Evolutionary conservation across 2,113 vertebrate species (phyloP), one percentile per base, ranked within the genome.

Genomic region (Chunga burmeisteri): DNA sequence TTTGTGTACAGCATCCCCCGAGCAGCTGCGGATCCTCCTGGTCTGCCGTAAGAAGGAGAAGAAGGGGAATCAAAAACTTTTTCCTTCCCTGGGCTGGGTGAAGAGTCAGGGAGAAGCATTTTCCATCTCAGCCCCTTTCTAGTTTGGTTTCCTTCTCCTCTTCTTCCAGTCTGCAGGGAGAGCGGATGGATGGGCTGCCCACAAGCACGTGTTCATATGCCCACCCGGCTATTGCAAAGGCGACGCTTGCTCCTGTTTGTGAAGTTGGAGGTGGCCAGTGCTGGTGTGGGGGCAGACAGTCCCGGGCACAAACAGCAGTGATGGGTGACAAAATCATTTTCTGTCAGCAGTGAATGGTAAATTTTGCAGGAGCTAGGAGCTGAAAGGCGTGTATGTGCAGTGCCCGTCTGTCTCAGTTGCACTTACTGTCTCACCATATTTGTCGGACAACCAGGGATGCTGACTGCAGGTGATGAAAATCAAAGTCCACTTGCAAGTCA

Each of bases 191-290:
- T 2, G 25, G 53, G 11, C 8, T 0, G 2, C 23, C 81, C 53
- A 70, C 42, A 13, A 23, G 44, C 63, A 9, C 32, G 1, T 0
- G 18, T 14, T 42, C 42, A 0, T 8, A 44, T 3, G 7, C 53
- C 0, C 0, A 3, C 26, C 0, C 4, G 59, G 49, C 46, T 63
- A 0, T 20, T n/a, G 83, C 3, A 3, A 63, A 65, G 58, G 26
- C 5, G 17, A 17, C 25, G 30, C 23, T 23, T 21, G 50, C 44
- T 46, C 30, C 73, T 46, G 27, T 8, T 27, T 55, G 32, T 27
- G 67, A 63, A 38, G 58, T 6, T 63, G 55, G 32, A 62, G 20
- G 7, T 19, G 65, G 52, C 38, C 56, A 38, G 50, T 47, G 73
- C 27, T 2, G 0, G 4, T 20, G 47, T 12, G 53, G 29, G n/a